Percentiles rank a stretch among this genome's conserved stretches.
Evolutionary conservation across 1,140 invertebrate species (phyloP).

Genomic region (Argopecten irradians): DNA sequence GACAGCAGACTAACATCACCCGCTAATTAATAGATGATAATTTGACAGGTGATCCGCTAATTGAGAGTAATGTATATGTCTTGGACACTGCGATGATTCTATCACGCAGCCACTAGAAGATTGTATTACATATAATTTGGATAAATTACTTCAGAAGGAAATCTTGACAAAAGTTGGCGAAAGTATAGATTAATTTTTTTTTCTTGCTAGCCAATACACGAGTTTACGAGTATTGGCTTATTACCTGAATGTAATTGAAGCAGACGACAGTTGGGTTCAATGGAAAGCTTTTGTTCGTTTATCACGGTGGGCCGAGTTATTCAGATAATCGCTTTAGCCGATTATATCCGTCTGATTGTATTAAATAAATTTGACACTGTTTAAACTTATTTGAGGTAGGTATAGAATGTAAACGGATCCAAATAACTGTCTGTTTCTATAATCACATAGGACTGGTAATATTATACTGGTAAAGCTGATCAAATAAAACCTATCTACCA

Average conservation of each 20-base stretch:
- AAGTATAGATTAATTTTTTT: neutral
- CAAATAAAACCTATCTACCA: neutral
- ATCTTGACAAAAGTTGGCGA: neutral
- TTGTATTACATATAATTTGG: neutral
- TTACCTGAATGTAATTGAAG: neutral
- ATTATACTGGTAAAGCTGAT: neutral
- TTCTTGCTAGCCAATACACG: neutral
- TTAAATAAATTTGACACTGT: constrained; percentile 12
- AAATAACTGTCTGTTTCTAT: neutral
- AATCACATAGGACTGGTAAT: neutral
- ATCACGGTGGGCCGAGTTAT: neutral
- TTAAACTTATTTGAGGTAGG: constrained; percentile 22
- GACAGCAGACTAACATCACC: neutral
- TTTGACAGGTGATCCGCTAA: constrained; percentile 4
- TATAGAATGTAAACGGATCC: neutral
- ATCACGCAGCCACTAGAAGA: neutral
- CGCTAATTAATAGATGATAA: neutral
- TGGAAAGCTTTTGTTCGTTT: neutral
- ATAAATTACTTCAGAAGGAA: neutral
- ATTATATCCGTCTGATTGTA: constrained; percentile 17
- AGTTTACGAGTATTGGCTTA: too few species aligned
- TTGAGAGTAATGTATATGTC: neutral
- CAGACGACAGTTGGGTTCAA: neutral
- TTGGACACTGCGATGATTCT: neutral
- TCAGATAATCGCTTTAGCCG: neutral